phyloP scores from a whole-genome alignment of 2,113 vertebrate species.

The Microcebus murinus region DNA sequence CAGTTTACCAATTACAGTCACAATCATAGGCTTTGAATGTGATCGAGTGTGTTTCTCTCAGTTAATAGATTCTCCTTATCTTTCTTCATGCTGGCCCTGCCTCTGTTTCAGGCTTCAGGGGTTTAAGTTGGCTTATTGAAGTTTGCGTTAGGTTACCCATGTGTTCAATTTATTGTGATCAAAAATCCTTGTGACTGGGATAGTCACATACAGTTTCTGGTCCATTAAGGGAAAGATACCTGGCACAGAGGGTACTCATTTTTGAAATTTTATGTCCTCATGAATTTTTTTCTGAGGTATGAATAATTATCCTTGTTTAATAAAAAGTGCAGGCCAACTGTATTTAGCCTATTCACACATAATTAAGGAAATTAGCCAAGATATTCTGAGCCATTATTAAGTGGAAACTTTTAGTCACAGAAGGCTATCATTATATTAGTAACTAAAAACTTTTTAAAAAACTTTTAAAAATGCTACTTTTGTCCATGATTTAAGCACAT shows the following conservation, averaged over 20 bases:
- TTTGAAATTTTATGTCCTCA: constrained; percentile 70
- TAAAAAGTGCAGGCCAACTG: constrained; percentile 55
- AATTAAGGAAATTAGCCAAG: constrained; percentile 8
- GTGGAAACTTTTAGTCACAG: background rate
- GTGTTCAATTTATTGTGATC: constrained; percentile 75
- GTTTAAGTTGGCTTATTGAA: constrained; percentile 29
- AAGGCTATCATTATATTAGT: background rate
- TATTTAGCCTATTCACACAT: background rate
- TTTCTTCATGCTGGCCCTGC: constrained; percentile 23
- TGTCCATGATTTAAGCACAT: background rate
- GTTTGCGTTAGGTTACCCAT: background rate
- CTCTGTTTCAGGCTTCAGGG: constrained; percentile 32
- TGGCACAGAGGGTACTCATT: constrained; percentile 61
- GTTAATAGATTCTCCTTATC: constrained; percentile 71
- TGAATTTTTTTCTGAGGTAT: constrained; percentile 79
- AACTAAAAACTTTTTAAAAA: background rate
- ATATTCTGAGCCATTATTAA: constrained; percentile 8
- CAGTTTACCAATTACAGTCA: constrained; percentile 83
- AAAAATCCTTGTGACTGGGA: constrained; percentile 59
- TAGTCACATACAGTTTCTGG: constrained; percentile 66
- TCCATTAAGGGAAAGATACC: constrained; percentile 62
- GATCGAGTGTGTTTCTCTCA: constrained; percentile 74
- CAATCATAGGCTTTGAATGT: constrained; percentile 72
- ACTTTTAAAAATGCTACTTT: background rate
- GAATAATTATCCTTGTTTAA: constrained; percentile 76